Evolutionary conservation across 2,797 vertebrate genomes (phyloP), one percentile per base, ranked within the genome.

Genomic region (Lophotriccus pileatus): DNA sequence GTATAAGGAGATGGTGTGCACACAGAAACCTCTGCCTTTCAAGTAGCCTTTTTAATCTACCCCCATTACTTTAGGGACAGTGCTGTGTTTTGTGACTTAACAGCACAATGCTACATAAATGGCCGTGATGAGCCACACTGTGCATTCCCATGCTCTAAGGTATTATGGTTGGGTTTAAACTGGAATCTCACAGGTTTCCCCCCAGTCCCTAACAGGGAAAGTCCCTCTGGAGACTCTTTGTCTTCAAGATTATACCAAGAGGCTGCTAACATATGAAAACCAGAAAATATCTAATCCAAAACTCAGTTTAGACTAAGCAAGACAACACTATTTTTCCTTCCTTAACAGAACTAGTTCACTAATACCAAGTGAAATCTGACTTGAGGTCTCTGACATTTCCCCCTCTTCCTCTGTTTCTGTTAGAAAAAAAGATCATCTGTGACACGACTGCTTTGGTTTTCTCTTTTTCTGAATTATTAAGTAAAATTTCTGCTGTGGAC

Each of bases 1-100:
- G n/a, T 74, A 27, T 79, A 87, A 94, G 32, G 23, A 93, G 87
- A 83, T 55, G 68, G 67, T 62, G 43, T 3, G 46, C 83, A 60
- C 11, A 87, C 30, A 67, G 59, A 91, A 93, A 34, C 52, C 85
- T 87, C 75, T 69, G 85, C 83, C 49, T 91, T 76, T 82, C 83
- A 27, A 64, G 59, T 67, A 74, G 63, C 63, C 74, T 60, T 84
- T 90, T 94, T n/a, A 94, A 94, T 86, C 94, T 68, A 3, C 28
- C 36, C 34, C 74, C 63, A 46, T 37, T 69, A 49, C 52, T 46
- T 44, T 1, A 56, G 59, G 2, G 47, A 28, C 46, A 49, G 59
- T 4, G 55, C 74, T 66, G 41, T 56, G 74, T 47, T 82, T 58
- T 63, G 83, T 37, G 10, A 74, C 52, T 25, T 3, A 44, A 32